Base-by-base conservation (phyloP, 2,888 invertebrate species). In the Liodrosophila aerea region DNA sequence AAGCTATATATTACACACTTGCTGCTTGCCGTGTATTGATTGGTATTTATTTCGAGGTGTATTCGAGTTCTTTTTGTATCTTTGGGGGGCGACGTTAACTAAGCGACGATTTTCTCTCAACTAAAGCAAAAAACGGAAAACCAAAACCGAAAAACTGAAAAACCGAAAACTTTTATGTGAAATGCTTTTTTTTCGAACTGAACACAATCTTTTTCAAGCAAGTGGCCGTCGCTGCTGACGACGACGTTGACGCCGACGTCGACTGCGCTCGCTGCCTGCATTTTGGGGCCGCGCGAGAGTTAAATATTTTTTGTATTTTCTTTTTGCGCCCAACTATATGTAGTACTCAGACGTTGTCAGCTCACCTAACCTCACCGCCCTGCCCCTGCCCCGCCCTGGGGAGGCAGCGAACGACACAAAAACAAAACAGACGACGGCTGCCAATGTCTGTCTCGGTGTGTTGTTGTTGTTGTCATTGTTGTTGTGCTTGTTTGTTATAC, bases 31-130 rank as follows among this genome's bases (percentile, higher is more conserved):
- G 61, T 51, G 71, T 33, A 39, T 64, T 9, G 54, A 60, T 63
- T 58, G 39, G 13, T n/a, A 40, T 51, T 46, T 18, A 29, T 45
- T 56, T 61, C 59, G 56, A 51, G 40, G 54, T 50, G 34, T 58
- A 60, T 62, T 67, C 46, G 58, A 56, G 63, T 56, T 64, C 58
- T 59, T 58, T 67, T 64, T 29, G 65, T 66, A 61, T 62, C n/a
- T 37, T n/a, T 37, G 9, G 29, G 73, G 77, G 76, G 84, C 87
- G 88, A 89, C 88, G 89, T 90, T 88, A 87, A 89, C 89, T 87
- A 88, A 89, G 89, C 89, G 89, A 89, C 89, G 89, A 88, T 88
- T 87, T 89, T 90, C 88, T 90, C 90, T 89, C 88, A 89, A 89
- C 89, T 89, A 88, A 89, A 89, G 89, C 86, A 87, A 88, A 87